phyloP scores from a whole-genome alignment of 2,113 vertebrate species.

The Zonotrichia leucophrys region DNA sequence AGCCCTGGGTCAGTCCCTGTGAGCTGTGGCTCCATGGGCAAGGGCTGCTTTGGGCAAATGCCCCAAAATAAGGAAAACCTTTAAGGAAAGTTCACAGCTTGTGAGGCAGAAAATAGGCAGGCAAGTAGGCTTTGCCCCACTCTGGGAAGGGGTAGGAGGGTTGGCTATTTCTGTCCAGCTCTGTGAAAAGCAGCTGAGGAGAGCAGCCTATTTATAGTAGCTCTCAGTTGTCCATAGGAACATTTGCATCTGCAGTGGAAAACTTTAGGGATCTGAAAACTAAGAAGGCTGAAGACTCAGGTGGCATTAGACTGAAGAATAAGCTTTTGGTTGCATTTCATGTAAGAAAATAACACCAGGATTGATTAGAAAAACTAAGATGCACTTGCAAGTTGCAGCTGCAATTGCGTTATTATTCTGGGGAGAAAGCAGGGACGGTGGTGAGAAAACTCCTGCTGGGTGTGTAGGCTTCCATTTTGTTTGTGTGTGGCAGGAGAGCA shows the following conservation, averaged over 20 bases:
- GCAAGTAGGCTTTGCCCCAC: neutral
- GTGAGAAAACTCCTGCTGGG: neutral
- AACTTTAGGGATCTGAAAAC: neutral
- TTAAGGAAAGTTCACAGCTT: neutral
- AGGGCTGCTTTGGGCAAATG: neutral
- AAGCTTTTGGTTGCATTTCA: neutral
- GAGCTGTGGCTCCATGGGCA: fast-evolving
- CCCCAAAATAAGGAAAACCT: neutral
- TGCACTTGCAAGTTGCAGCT: neutral
- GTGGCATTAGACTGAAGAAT: neutral
- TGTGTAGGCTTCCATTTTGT: neutral
- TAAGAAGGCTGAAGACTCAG: neutral
- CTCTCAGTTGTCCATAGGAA: neutral
- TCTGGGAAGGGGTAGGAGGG: neutral
- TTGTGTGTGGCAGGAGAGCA: neutral
- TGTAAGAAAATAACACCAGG: neutral
- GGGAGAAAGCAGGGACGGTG: neutral
- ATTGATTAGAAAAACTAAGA: neutral
- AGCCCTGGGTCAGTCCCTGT: neutral
- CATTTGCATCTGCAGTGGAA: neutral
- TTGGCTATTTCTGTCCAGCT: neutral
- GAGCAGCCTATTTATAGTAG: neutral
- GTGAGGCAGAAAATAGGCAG: neutral
- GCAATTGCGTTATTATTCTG: neutral
- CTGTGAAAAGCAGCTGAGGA: neutral